These are phyloP conservation scores for Onthophagus taurus DNA, from an alignment of 1,140 invertebrate genomes.

Conservation along the genomic window DNA sequence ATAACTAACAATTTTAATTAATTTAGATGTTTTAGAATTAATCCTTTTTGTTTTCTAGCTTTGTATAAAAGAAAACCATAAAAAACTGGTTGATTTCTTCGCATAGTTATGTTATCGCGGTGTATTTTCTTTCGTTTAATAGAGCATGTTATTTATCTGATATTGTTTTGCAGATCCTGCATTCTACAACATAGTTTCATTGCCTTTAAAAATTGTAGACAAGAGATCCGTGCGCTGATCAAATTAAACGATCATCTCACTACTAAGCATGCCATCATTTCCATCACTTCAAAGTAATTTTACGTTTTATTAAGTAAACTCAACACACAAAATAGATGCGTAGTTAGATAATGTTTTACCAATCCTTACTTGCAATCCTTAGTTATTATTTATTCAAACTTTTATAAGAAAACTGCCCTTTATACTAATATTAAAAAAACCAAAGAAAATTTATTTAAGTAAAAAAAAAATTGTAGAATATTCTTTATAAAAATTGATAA, in stretches of 20 bases:
- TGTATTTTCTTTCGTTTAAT: constrained; percentile 2
- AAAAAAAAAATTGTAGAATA: no score
- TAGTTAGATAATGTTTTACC: constrained; percentile 7
- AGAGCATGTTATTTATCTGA: no score
- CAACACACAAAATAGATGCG: background rate
- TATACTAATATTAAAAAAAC: background rate
- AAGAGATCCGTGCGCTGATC: constrained; percentile 10
- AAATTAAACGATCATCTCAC: no score
- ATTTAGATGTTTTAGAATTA: background rate
- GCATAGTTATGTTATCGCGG: constrained; percentile 2
- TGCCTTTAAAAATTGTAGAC: constrained; percentile 11
- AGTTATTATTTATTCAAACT: constrained; percentile 2
- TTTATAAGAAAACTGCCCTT: background rate
- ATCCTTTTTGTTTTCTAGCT: background rate
- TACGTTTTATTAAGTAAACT: no score
- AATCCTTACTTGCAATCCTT: constrained; percentile 1
- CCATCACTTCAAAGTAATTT: no score
- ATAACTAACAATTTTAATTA: background rate
- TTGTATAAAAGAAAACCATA: background rate
- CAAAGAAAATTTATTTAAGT: no score
- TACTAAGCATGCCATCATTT: no score
- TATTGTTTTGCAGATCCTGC: constrained; percentile 10
- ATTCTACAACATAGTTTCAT: constrained; percentile 11
- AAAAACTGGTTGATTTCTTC: background rate
- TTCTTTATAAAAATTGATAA: no score